Base-by-base conservation (phyloP, 53 echinoderm and acorn worm species). In the Actinopyga echinites region DNA sequence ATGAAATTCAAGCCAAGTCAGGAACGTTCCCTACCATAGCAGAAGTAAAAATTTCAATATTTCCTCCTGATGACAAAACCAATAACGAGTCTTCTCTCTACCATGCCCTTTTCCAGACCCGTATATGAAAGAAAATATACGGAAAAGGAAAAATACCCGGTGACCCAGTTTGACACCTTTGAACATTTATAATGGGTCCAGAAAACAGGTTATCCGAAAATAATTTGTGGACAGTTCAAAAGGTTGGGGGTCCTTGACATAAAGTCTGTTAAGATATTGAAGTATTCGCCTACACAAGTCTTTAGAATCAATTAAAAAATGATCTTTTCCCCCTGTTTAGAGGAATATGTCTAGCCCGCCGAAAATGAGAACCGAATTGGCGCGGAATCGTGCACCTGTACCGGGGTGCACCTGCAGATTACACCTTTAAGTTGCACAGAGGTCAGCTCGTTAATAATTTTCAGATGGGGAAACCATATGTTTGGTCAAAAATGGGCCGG, bases 401-500 rank as follows among this genome's bases (percentile, higher is more conserved):
- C 37, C 71, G 6, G 8, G 25, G 15, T 22, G 40, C 71, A 71
- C 71, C 71, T 71, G 71, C 42, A 23, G 19, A 40, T 71, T 42
- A 71, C 5, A 33, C 20, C 33, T 32, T 36, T 36, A 66, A 66
- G 66, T 36, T 21, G 40, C 37, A 25, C 40, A 24, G 11, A 42
- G 8, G 26, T 25, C 71, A 71, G 37, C 26, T 44, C n/a, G 26
- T 21, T 12, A 40, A 71, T 42, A 42, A 71, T 19, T 12, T 40
- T 23, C 10, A 23, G 26, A 71, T 40, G 40, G 22, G n/a, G 19
- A 22, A 35, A 71, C 24, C 40, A 71, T 40, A 71, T 71, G 71
- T 71, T 28, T 71, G 71, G 71, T 71, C 71, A 71, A 71, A 26
- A 71, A 25, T 71, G 42, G 71, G 44, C 71, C 71, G 71, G 44